These are phyloP conservation scores for Cynodonichthys magdalenae DNA, from an alignment of 2,797 vertebrate species.

Conservation along the genomic window DNA sequence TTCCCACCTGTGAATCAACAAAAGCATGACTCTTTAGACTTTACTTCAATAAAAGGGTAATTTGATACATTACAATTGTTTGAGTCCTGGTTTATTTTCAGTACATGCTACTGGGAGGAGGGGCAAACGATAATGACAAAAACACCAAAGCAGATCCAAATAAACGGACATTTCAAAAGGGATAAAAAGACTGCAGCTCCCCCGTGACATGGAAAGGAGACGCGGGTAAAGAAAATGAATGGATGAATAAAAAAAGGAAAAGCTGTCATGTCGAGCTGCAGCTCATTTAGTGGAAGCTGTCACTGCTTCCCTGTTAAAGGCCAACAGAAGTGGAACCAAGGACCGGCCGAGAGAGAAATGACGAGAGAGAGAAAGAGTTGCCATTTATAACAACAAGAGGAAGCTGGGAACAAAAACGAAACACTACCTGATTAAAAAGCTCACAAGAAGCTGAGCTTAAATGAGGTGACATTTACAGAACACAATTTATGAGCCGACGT, in stretches of 20 bases:
- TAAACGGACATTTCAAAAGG: conserved; percentile 8
- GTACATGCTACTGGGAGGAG: not conserved
- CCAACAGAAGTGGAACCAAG: conserved; percentile 44
- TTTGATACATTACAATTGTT: not conserved
- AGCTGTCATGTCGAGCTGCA: conserved; percentile 6
- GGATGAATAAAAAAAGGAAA: conserved; percentile 5
- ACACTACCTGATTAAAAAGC: conserved; percentile 24
- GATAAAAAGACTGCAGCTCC: not conserved
- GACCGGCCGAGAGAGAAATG: conserved; percentile 23
- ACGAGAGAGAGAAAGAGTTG: too few species aligned
- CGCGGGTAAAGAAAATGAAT: too few species aligned
- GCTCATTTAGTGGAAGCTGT: conserved; percentile 58
- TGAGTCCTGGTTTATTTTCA: not conserved
- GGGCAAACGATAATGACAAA: conserved; percentile 4
- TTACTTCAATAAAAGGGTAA: not conserved
- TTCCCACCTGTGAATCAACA: conserved; percentile 86
- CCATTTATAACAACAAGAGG: too few species aligned
- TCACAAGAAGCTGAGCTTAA: too few species aligned
- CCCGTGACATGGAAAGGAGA: too few species aligned
- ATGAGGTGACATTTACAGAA: not conserved
- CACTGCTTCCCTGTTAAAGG: conserved; percentile 58
- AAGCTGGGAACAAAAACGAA: conserved; percentile 1
- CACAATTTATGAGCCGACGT: not conserved
- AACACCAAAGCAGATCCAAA: not conserved
- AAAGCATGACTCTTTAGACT: not conserved